Evolutionary conservation across 2,888 invertebrate species (phyloP).

Genomic region (Dendrolimus pini): DNA sequence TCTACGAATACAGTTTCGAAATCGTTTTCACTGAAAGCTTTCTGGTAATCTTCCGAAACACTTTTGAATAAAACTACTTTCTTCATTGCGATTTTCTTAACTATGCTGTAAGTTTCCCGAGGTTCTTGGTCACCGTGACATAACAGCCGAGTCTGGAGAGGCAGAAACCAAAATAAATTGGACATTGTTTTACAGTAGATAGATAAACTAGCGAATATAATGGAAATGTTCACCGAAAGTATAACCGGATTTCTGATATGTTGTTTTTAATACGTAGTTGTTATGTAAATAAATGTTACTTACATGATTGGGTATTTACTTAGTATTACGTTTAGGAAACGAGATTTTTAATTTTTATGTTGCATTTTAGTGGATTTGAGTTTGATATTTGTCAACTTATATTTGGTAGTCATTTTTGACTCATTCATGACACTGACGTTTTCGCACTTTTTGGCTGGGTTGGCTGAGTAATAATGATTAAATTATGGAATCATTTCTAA

Average conservation of each 20-base stretch:
- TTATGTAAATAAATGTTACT: background rate
- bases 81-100: conserved; percentile 35
- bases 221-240: too few species aligned
- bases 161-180: background rate
- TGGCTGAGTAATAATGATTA: too few species aligned
- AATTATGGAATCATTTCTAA: too few species aligned
- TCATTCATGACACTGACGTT: too few species aligned
- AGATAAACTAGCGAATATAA: too few species aligned
- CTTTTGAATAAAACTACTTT: conserved; percentile 60
- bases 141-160: background rate
- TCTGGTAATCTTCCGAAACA: conserved; percentile 54
- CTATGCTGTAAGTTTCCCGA: background rate
- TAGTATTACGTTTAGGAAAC: background rate
- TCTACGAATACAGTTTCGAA: conserved; percentile 55
- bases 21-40: conserved; percentile 40
- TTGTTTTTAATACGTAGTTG: background rate
- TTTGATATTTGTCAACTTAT: too few species aligned
- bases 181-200: background rate
- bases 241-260: background rate
- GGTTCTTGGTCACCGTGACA: background rate
- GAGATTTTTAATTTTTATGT: background rate
- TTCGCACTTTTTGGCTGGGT: too few species aligned
- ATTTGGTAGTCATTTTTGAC: too few species aligned
- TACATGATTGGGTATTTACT: background rate
- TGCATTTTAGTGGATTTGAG: background rate